Evolutionary conservation across 2,113 vertebrate genomes (phyloP).

Genomic region (Carollia perspicillata): DNA sequence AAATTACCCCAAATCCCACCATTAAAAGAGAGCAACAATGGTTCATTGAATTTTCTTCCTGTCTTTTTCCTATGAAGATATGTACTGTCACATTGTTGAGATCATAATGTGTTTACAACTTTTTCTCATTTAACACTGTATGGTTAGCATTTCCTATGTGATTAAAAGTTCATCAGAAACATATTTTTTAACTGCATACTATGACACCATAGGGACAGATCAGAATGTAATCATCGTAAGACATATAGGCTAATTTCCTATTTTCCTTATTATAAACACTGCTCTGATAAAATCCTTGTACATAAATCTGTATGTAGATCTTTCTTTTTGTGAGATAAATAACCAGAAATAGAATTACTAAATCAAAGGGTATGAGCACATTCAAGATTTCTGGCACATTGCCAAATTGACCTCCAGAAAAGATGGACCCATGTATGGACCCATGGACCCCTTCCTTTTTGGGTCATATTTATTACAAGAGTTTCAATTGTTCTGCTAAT

Average conservation of each 20-base stretch:
- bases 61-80: background rate
- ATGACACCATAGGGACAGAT: background rate
- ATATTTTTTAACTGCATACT: background rate
- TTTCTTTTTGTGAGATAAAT: constrained; percentile 25
- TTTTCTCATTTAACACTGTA: background rate
- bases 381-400: background rate
- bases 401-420: background rate
- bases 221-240: background rate
- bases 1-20: background rate
- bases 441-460: background rate
- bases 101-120: background rate
- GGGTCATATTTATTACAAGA: background rate
- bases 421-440: background rate
- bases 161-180: constrained; percentile 18
- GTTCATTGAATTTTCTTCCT: background rate
- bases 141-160: background rate
- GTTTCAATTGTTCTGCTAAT: background rate
- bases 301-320: background rate
- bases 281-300: background rate
- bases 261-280: background rate
- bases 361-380: background rate
- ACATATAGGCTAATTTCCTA: background rate
- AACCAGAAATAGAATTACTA: background rate
- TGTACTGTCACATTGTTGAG: background rate
- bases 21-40: background rate